Conservation (phyloP, 2,888 invertebrate genomes). For the Anthrax anthrax region DNA sequence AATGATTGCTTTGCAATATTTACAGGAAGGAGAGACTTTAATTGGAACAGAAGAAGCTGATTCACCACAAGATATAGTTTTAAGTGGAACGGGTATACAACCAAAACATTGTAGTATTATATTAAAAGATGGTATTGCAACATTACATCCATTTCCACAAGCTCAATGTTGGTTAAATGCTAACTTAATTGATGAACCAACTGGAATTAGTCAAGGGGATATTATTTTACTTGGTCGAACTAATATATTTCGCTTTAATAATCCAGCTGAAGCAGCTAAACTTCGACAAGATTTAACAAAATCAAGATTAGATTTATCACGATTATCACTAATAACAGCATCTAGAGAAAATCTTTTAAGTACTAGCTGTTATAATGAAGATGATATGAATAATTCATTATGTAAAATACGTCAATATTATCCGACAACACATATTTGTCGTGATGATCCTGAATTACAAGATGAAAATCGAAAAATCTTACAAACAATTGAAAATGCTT, state of each 20-base stretch:
- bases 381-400: slow-evolving; percentile 25
- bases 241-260: slow-evolving; percentile 77
- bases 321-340: slow-evolving; percentile 63
- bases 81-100: slow-evolving; percentile 61
- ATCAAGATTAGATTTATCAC: slow-evolving; percentile 59
- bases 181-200: slow-evolving; percentile 60
- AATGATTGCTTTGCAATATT: slow-evolving; percentile 6
- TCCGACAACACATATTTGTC: slow-evolving; percentile 29
- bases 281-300: slow-evolving; percentile 54
- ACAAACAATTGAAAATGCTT: slow-evolving; percentile 52
- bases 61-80: slow-evolving; percentile 55
- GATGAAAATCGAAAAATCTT: slow-evolving; percentile 51
- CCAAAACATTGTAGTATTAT: slow-evolving; percentile 64
- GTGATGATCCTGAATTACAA: slow-evolving; percentile 47
- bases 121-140: slow-evolving; percentile 56
- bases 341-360: slow-evolving; percentile 53
- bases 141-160: slow-evolving; percentile 53
- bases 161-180: slow-evolving; percentile 76
- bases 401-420: slow-evolving; percentile 29
- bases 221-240: slow-evolving; percentile 62
- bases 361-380: slow-evolving; percentile 27
- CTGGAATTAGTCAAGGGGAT: slow-evolving; percentile 67
- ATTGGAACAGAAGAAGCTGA: slow-evolving; percentile 65
- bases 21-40: slow-evolving; percentile 67
- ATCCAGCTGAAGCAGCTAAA: slow-evolving; percentile 78